Conservation (phyloP, 2,113 vertebrate species). For the Furnarius figulus region DNA sequence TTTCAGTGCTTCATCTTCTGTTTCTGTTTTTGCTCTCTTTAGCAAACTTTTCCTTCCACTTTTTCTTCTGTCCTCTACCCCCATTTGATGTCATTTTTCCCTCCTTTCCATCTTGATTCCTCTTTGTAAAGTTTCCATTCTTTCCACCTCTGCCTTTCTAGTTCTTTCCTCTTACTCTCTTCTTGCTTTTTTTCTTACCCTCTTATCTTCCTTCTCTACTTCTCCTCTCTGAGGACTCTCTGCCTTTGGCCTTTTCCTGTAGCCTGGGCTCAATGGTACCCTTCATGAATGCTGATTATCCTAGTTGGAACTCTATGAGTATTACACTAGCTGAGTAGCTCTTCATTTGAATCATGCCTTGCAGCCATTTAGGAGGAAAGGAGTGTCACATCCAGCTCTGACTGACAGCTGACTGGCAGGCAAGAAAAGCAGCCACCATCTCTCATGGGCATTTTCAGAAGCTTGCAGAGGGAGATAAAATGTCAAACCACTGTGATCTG, state of each 20-base stretch:
- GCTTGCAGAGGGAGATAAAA: constrained; percentile 36
- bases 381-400: not conserved
- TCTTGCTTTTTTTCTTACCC: not conserved
- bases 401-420: constrained; percentile 56
- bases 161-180: not conserved
- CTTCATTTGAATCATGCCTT: constrained; percentile 31
- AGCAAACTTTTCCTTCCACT: not conserved
- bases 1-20: not conserved
- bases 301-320: not conserved
- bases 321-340: not conserved
- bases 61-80: not conserved
- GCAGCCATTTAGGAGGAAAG: constrained; percentile 31
- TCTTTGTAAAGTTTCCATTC: not conserved
- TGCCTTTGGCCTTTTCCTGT: constrained; percentile 34
- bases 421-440: constrained; percentile 4
- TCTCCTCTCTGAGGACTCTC: not conserved
- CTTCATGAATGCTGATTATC: constrained; percentile 43
- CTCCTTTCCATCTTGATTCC: not conserved
- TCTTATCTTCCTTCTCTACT: not conserved
- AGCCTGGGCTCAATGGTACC: not conserved
- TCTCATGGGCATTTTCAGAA: constrained; percentile 26
- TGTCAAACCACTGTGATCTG: constrained; percentile 18
- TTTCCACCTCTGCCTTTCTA: not conserved
- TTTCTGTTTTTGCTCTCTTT: not conserved
- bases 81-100: not conserved